phyloP scores from a whole-genome alignment of 1,140 invertebrate species.

The Himalopsyche phryganea region DNA sequence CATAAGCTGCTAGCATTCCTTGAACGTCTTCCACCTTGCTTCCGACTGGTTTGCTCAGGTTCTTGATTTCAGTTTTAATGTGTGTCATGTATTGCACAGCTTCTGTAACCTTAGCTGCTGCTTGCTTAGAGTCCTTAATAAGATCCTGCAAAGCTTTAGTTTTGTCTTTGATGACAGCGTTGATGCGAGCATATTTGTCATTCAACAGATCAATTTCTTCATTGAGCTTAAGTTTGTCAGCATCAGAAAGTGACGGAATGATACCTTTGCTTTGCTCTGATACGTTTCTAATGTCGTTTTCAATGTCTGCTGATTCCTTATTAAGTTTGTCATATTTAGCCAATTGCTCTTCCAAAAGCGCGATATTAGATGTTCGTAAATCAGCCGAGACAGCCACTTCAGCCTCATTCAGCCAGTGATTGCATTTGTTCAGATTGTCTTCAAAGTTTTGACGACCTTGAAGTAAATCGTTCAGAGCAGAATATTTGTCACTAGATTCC shows the following conservation, averaged over 20 bases:
- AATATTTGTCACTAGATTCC: constrained; percentile 69
- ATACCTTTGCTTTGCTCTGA: constrained; percentile 77
- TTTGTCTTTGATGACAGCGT: constrained; percentile 71
- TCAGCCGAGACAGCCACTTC: constrained; percentile 80
- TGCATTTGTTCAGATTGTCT: constrained; percentile 71
- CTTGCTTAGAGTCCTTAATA: constrained; percentile 75
- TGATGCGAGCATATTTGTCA: constrained; percentile 71
- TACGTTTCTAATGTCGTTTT: constrained; percentile 68
- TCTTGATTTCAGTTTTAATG: constrained; percentile 78
- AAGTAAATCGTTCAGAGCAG: constrained; percentile 67
- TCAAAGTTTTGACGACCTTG: constrained; percentile 77
- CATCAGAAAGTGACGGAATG: constrained; percentile 75
- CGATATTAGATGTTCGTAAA: constrained; percentile 70
- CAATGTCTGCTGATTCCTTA: constrained; percentile 68
- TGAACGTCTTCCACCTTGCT: constrained; percentile 81
- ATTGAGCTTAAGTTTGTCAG: constrained; percentile 75
- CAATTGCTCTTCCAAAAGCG: constrained; percentile 80
- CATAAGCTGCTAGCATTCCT: constrained; percentile 71
- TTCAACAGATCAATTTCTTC: constrained; percentile 74
- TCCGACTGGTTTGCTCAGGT: constrained; percentile 80
- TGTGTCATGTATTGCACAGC: constrained; percentile 74
- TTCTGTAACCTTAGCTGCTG: constrained; percentile 72
- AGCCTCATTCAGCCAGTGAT: constrained; percentile 83
- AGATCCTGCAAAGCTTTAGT: constrained; percentile 66
- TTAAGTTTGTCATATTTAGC: constrained; percentile 78